Evolutionary conservation across 2,888 invertebrate species (phyloP).

Genomic region (Hydrotaea cyrtoneurina): DNA sequence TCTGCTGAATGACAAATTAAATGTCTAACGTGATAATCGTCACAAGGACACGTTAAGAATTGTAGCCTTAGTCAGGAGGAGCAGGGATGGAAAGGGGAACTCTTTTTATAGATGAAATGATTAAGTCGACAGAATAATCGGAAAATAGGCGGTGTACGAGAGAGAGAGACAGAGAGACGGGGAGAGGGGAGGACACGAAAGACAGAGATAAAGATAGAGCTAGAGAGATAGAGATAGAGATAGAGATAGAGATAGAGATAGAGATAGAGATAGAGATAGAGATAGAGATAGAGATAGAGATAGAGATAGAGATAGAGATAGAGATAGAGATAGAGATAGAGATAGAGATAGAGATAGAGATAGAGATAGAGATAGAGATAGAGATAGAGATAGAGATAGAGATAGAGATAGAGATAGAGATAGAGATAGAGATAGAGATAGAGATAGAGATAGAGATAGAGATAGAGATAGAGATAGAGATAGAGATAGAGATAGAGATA

Average conservation of each 20-base stretch:
- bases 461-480: constrained; percentile 1
- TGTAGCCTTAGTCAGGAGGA: too few relatives aligned
- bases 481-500: constrained; percentile 4
- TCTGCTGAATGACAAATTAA: not conserved
- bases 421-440: constrained; percentile 5
- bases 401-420: constrained; percentile 1
- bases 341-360: constrained; percentile 1
- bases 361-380: constrained; percentile 5
- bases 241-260: not conserved
- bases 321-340: not conserved
- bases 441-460: constrained; percentile 5
- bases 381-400: constrained; percentile 5
- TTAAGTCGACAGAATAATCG: too few relatives aligned
- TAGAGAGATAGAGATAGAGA: too few relatives aligned
- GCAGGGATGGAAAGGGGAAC: too few relatives aligned
- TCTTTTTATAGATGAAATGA: too few relatives aligned
- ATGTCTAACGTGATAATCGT: not conserved
- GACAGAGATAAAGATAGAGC: too few relatives aligned
- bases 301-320: constrained; percentile 5
- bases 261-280: constrained; percentile 1
- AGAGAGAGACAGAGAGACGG: too few relatives aligned
- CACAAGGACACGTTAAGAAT: too few relatives aligned
- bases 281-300: constrained; percentile 1
- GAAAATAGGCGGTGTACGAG: too few relatives aligned
- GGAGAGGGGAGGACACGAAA: too few relatives aligned